Conservation (phyloP, 2,888 invertebrate genomes). For the Chesias legatella region DNA sequence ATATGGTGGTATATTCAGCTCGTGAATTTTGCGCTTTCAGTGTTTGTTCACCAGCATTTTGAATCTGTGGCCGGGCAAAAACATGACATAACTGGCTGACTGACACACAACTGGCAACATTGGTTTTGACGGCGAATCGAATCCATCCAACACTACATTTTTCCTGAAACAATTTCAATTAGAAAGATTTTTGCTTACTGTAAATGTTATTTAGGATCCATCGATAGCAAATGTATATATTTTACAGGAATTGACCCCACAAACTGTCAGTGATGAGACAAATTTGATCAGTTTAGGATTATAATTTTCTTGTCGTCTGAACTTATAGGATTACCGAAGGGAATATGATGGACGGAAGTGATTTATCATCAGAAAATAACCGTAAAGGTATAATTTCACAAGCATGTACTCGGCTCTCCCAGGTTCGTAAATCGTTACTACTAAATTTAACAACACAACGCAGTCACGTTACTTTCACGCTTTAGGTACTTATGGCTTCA, state of each 20-base stretch:
- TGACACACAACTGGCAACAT: too few relatives aligned
- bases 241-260: conserved; percentile 4
- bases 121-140: conserved; percentile 8
- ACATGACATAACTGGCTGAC: too few relatives aligned
- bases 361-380: conserved; percentile 79
- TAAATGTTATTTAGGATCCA: conserved; percentile 8
- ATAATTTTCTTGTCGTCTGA: conserved; percentile 10
- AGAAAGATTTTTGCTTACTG: conserved; percentile 2
- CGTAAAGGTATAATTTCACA: conserved; percentile 84
- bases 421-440: conserved; percentile 64
- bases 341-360: conserved; percentile 86
- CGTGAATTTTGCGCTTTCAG: too few relatives aligned
- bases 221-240: conserved; percentile 5
- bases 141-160: conserved; percentile 16
- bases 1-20: too few relatives aligned
- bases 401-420: conserved; percentile 84
- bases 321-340: conserved; percentile 7
- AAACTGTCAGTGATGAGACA: conserved; percentile 38
- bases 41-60: too few relatives aligned
- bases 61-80: too few relatives aligned
- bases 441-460: too few relatives aligned
- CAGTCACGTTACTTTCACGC: too few relatives aligned
- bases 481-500: too few relatives aligned
- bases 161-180: conserved; percentile 7
- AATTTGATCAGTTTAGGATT: conserved; percentile 9